phyloP scores from a whole-genome alignment of 1,140 invertebrate genomes.

The Euglossa dilemma region DNA sequence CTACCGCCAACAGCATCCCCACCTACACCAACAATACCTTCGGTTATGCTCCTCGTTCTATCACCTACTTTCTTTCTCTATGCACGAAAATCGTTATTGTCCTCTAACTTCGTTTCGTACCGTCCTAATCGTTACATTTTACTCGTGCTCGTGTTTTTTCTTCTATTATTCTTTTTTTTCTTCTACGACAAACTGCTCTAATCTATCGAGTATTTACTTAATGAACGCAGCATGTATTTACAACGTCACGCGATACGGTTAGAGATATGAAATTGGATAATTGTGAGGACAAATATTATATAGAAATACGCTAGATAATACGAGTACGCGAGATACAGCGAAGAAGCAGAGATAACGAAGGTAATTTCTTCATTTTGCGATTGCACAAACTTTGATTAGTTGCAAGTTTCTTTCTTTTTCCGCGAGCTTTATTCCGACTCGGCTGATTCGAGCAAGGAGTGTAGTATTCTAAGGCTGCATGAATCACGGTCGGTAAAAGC shows the following conservation, averaged over 20 bases:
- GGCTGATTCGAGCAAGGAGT: not conserved
- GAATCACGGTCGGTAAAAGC: not conserved
- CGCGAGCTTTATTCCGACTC: too few relatives aligned
- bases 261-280: not conserved
- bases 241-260: not conserved
- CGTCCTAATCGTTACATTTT: not conserved
- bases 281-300: not conserved
- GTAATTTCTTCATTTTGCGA: not conserved
- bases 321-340: not conserved
- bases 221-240: not conserved
- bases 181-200: not conserved
- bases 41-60: constrained; percentile 1
- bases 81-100: constrained; percentile 25
- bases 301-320: not conserved
- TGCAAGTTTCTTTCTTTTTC: too few relatives aligned
- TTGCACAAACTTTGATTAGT: not conserved
- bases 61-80: constrained; percentile 43
- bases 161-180: not conserved
- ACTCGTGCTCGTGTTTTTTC: not conserved
- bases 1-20: constrained; percentile 40
- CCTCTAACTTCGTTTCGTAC: not conserved
- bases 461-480: not conserved
- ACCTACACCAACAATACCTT: constrained; percentile 35
- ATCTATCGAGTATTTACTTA: not conserved
- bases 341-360: not conserved